These are phyloP conservation scores for Heloderma charlesbogerti DNA, from an alignment of 2,113 vertebrate genomes.

Conservation along the genomic window DNA sequence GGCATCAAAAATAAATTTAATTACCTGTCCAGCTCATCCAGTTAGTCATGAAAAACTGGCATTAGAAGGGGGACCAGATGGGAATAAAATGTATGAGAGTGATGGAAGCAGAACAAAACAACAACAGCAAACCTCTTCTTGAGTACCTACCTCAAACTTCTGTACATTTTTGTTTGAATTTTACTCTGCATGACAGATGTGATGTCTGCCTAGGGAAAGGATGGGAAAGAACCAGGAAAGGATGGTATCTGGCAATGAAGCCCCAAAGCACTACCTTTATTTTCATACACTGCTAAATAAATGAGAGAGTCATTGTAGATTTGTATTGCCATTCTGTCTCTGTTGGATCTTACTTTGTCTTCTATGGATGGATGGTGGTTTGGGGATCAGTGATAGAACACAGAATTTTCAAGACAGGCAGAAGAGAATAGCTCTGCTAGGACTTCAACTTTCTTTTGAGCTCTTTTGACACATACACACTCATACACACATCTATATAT, in stretches of 20 bases:
- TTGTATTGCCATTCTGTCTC: not conserved
- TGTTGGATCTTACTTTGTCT: conserved; percentile 41
- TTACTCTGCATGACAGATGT: conserved; percentile 15
- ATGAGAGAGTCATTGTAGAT: not conserved
- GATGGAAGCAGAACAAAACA: not conserved
- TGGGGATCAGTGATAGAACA: conserved; percentile 8
- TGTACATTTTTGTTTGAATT: conserved; percentile 28
- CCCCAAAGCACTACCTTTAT: not conserved
- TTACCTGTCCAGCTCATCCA: not conserved
- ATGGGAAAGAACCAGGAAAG: conserved; percentile 19
- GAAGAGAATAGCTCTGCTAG: not conserved
- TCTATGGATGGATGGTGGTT: not conserved
- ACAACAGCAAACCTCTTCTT: not conserved
- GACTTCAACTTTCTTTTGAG: conserved; percentile 34
- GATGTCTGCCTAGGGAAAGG: conserved; percentile 9
- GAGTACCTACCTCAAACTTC: not conserved
- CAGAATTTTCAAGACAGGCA: conserved; percentile 7
- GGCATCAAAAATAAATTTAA: conserved; percentile 20
- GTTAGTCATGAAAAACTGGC: conserved; percentile 12
- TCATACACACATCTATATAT: not conserved
- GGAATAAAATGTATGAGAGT: not conserved
- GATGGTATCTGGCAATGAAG: not conserved
- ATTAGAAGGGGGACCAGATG: conserved; percentile 11
- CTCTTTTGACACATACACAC: not conserved
- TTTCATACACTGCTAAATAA: conserved; percentile 18